Evolutionary conservation across 2,888 invertebrate genomes (phyloP), one percentile per base, ranked within the genome.

Genomic region (Lobophora halterata): DNA sequence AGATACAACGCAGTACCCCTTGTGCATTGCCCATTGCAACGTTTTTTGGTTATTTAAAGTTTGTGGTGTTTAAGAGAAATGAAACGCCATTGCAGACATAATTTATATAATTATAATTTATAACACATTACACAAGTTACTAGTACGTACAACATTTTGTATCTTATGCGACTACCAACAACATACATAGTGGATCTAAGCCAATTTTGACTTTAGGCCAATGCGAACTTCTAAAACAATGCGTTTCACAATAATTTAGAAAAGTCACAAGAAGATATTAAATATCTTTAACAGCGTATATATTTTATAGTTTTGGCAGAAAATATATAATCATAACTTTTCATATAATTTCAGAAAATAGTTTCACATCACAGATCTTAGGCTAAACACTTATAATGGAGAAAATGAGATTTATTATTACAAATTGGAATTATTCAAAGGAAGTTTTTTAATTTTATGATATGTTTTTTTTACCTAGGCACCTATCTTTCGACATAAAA

Each of bases 81-180:
- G 49, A 55, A 64, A 74, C 43, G 65, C 70, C 55, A 55, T 64
- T 79, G 83, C 85, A 67, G 82, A 81, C 72, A 79, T 79, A 75
- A 76, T 78, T 78, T 70, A 77, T 83, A 79, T 83, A 79, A 43
- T 53, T 29, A 19, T 75, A 80, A 83, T 81, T 53, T 29, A 19
- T 75, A 80, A 83, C 82, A 85, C 79, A 79, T 73, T 76, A 77
- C 73, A 79, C 70, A 69, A 68, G 67, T 68, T 70, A 73, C 65
- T 66, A 46, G 55, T 65, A 62, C 57, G 52, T 66, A 72, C 62
- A 71, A 71, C 62, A 64, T 51, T n/a, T n/a, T 54, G 62, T 71
- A 61, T 51, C 58, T 64, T 67, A 63, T 50, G 32, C 51, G 38
- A 39, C 47, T 55, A 57, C 56, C 61, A 69, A 62, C 61, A 71